Base-by-base conservation (phyloP, 2,888 invertebrate species). In the Hylaea fasciaria region DNA sequence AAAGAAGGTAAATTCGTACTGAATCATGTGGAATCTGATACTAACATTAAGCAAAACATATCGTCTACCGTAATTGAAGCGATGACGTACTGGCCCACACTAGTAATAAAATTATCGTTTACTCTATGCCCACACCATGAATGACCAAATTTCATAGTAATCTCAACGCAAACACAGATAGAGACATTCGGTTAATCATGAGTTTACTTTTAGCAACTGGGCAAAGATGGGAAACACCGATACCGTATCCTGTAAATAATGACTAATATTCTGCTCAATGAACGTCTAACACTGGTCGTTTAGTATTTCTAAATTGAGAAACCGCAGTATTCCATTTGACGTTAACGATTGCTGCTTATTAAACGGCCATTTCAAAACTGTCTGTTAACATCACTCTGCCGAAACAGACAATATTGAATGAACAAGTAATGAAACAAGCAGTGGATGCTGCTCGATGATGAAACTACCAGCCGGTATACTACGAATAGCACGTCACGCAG, bases 201-300 rank as follows among this genome's bases (percentile, higher is more conserved):
- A 50, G 47, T 60, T 64, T 58, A 51, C 53, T 44, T 61, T 57
- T 45, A 57, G 41, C 22, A 32, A 9, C 44, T 35, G 17, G 28
- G 53, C 41, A 56, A 68, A 56, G 51, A 37, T 68, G 80, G 82
- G 78, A 80, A 82, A 78, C 78, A 73, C 81, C 75, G 53, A 47
- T 49, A 59, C 55, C 54, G 64, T 66, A 70, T 69, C 69, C 65
- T 71, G 62, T 66, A 69, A 74, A 80, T 53, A 64, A 52, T 60
- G 55, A 65, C 53, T 59, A 68, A 68, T 54, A 28, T 44, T 58
- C 39, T 54, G 59, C 61, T 64, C 57, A 65, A 58, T 62, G 56
- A 22, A 54, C 22, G 14, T 41, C 47, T 63, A 49, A 57, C 51
- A 69, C 70, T 49, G 64, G 69, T 71, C 73, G 74, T 40, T 0